Conservation (phyloP, 1,140 invertebrate genomes). For the Zophobas morio region DNA sequence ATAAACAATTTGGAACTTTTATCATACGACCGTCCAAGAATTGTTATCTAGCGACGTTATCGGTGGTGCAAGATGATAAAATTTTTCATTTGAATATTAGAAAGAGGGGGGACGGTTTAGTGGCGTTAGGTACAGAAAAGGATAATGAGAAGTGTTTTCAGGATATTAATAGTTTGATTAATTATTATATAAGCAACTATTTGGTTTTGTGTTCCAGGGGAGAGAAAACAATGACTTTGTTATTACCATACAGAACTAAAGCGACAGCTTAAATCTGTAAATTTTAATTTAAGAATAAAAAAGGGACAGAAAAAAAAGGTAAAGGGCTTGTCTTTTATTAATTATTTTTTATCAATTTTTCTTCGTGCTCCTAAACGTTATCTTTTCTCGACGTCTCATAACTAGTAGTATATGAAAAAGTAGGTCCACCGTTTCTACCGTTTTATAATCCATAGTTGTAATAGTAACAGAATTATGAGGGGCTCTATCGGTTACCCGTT, state of each 20-base stretch:
- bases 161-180: conserved; percentile 62
- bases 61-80: conserved; percentile 62
- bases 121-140: conserved; percentile 63
- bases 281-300: too few relatives aligned
- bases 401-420: too few relatives aligned
- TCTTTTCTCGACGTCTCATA: too few relatives aligned
- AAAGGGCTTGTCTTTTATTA: too few relatives aligned
- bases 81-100: conserved; percentile 64
- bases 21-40: conserved; percentile 63
- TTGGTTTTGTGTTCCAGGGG: conserved; percentile 62
- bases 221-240: conserved; percentile 56
- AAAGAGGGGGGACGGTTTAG: conserved; percentile 56
- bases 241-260: conserved; percentile 64
- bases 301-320: too few relatives aligned
- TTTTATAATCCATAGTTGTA: too few relatives aligned
- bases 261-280: too few relatives aligned
- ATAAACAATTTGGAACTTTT: conserved; percentile 64
- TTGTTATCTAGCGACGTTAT: conserved; percentile 60
- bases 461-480: too few relatives aligned
- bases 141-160: conserved; percentile 62
- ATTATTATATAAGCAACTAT: conserved; percentile 66
- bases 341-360: too few relatives aligned
- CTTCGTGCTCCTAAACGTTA: too few relatives aligned
- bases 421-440: too few relatives aligned
- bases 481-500: too few relatives aligned